phyloP scores from a whole-genome alignment of 2,797 vertebrate genomes.

The Gymnothorax reevesii region DNA sequence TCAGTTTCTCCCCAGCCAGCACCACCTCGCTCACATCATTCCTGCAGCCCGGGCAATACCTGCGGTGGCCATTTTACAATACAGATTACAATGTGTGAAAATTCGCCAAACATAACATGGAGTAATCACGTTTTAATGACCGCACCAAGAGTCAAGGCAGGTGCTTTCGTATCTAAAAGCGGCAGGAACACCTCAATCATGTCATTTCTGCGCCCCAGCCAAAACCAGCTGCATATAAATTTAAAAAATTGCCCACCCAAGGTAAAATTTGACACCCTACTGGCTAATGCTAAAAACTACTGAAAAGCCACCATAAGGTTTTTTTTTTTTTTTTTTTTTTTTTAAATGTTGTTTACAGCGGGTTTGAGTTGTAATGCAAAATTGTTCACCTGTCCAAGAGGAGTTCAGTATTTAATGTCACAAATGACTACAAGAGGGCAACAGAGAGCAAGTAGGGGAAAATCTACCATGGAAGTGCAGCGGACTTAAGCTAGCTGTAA shows the following conservation, averaged over 20 bases:
- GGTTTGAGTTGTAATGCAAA: neutral
- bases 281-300: no score
- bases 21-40: constrained; percentile 92
- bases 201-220: no score
- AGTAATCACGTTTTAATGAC: neutral
- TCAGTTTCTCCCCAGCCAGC: constrained; percentile 90
- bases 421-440: neutral
- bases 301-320: no score
- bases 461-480: neutral
- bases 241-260: no score
- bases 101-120: neutral
- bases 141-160: no score
- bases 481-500: neutral
- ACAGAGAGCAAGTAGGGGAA: neutral
- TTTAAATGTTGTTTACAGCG: neutral
- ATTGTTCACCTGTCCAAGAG: neutral
- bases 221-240: no score
- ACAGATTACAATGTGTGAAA: neutral
- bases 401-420: neutral
- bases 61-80: constrained; percentile 40
- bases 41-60: constrained; percentile 97
- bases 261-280: no score
- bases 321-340: no score
- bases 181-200: no score
- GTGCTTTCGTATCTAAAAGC: no score